Conservation (phyloP, 2,888 invertebrate genomes). For the Branchinecta sandiegonensis region DNA sequence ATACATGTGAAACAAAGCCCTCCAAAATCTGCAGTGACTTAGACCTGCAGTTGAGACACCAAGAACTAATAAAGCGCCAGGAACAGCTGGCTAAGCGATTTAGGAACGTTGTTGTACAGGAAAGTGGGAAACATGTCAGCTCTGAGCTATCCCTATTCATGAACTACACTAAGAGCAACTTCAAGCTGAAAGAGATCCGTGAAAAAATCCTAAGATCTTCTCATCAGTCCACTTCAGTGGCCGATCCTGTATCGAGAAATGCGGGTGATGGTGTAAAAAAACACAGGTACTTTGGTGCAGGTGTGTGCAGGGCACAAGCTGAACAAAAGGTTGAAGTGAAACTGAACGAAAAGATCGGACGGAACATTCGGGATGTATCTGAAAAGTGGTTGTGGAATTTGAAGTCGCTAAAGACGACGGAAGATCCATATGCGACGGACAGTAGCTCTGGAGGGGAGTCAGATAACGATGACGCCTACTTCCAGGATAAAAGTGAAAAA, state of each 20-base stretch:
- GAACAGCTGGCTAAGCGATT: neutral
- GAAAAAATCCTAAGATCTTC: neutral
- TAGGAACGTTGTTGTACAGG: neutral
- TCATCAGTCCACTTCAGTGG: neutral
- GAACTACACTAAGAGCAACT: neutral
- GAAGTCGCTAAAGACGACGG: slow-evolving; percentile 36
- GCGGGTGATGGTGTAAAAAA: neutral
- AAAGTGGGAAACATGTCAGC: neutral
- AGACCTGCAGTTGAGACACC: neutral
- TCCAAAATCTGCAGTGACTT: neutral
- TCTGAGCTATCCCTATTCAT: neutral
- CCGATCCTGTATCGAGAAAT: neutral
- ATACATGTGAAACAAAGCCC: neutral
- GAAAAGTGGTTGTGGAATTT: slow-evolving; percentile 30
- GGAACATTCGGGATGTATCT: slow-evolving; percentile 31
- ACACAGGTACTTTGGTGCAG: neutral
- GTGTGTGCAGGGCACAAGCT: neutral
- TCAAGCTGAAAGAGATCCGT: slow-evolving; percentile 2
- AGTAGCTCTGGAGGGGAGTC: slow-evolving; percentile 89
- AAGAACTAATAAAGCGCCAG: slow-evolving; percentile 1
- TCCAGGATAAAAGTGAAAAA: slow-evolving; percentile 1
- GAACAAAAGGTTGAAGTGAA: slow-evolving; percentile 2
- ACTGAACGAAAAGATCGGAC: slow-evolving; percentile 6
- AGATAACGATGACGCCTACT: slow-evolving; percentile 55
- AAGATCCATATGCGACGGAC: slow-evolving; percentile 85